phyloP scores from a whole-genome alignment of 2,888 invertebrate genomes.

The Leucophenga montana region DNA sequence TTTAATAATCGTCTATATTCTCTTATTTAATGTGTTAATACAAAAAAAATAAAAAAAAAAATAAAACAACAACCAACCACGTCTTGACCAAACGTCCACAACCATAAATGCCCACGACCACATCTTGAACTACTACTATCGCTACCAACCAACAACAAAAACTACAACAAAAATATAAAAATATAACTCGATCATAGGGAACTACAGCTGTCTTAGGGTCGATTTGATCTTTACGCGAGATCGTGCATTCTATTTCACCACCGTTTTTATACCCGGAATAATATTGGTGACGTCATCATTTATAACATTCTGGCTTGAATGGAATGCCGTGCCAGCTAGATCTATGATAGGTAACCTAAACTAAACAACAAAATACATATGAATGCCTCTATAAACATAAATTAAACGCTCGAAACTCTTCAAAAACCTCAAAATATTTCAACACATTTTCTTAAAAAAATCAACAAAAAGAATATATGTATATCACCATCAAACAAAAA shows the following conservation, averaged over 20 bases:
- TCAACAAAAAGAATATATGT: conserved; percentile 34
- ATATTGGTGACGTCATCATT: conserved; percentile 97
- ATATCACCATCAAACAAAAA: conserved; percentile 5
- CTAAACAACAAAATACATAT: conserved; percentile 32
- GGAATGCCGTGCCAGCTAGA: conserved; percentile 96
- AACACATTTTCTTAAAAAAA: conserved; percentile 35
- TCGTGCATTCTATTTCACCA: conserved; percentile 97
- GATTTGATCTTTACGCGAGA: conserved; percentile 95
- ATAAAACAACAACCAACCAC: too few species aligned
- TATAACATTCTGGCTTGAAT: conserved; percentile 98
- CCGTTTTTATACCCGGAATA: conserved; percentile 96
- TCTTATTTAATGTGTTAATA: background rate
- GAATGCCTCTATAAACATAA: conserved; percentile 11
- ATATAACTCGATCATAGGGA: conserved; percentile 77
- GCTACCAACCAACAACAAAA: conserved; percentile 1
- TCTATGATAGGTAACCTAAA: conserved; percentile 93
- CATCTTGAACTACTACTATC: background rate
- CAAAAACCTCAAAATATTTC: conserved; percentile 19
- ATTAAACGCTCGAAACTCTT: too few species aligned
- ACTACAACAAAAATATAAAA: background rate
- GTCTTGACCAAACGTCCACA: too few species aligned
- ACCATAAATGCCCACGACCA: background rate
- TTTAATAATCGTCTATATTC: conserved; percentile 13
- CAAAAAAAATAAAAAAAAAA: too few species aligned
- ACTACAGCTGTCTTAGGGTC: conserved; percentile 96